Base-by-base conservation (phyloP, 2,888 invertebrate genomes). In the Tenthredo notha region DNA sequence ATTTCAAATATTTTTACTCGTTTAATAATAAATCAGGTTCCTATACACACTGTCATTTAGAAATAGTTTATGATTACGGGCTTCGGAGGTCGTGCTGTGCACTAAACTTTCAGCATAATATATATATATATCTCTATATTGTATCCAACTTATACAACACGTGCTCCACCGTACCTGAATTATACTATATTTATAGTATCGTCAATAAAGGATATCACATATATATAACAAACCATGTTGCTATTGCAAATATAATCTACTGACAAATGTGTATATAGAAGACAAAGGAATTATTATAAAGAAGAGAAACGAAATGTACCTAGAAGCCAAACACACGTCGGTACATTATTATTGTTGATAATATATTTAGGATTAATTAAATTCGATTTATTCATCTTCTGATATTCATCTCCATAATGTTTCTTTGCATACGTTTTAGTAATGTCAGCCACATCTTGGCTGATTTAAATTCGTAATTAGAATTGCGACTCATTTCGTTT, bases 41-140 rank as follows among this genome's bases (percentile, higher is more conserved):
- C 58, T 61, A 80, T 65, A 80, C 80, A 80, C 80, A 80, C 80
- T 58, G 80, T 80, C 61, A 80, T 80, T 80, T 65, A 21, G 65
- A 10, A 40, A 65, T 65, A 80, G 80, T 80, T 80, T 80, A 80
- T 43, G 80, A 40, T 80, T 29, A n/a, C 61, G 61, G 58, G 61
- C 43, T 77, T 0, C 54, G 61, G 61, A 40, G 80, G 61, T 80
- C 80, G 61, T 80, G 80, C 80, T 65, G 80, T 65, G 80, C 58
- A n/a, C 80, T 80, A 58, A 80, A 80, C 40, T 80, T 80, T 80
- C 65, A 61, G 18, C 61, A 61, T 37, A 37, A 37, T 37, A 1
- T 7, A 7, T 37, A 7, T 37, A n/a, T n/a, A n/a, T n/a, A n/a
- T n/a, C n/a, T n/a, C n/a, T 2, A 33, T 33, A 37, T 37, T 37